Evolutionary conservation across 2,113 vertebrate genomes (phyloP).

Genomic region (Syrrhaptes paradoxus): DNA sequence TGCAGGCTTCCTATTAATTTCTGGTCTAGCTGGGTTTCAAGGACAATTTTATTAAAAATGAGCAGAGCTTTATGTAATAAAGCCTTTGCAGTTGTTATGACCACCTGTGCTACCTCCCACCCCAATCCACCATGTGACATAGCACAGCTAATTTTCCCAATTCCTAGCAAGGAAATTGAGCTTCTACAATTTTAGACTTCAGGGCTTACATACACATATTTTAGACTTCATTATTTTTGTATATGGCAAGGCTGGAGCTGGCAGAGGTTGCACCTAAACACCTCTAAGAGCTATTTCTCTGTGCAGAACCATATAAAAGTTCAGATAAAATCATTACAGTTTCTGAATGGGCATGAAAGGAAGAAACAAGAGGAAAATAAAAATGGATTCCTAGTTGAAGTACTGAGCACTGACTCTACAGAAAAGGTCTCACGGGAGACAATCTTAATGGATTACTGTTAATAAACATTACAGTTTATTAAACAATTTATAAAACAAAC

Average conservation of each 20-base stretch:
- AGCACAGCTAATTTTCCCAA: slow-evolving; percentile 29
- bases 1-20: slow-evolving; percentile 49
- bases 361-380: slow-evolving; percentile 12
- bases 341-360: neutral
- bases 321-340: slow-evolving; percentile 1
- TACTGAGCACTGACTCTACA: neutral
- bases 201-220: neutral
- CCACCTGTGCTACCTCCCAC: slow-evolving; percentile 46
- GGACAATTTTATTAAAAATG: slow-evolving; percentile 65
- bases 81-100: slow-evolving; percentile 43
- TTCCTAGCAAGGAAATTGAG: slow-evolving; percentile 36
- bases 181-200: neutral
- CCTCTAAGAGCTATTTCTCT: neutral
- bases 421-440: slow-evolving; percentile 15
- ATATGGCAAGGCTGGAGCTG: neutral
- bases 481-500: slow-evolving; percentile 57
- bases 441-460: slow-evolving; percentile 50
- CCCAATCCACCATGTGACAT: neutral
- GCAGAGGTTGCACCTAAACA: neutral
- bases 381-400: neutral
- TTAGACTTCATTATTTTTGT: slow-evolving; percentile 33
- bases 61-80: slow-evolving; percentile 40
- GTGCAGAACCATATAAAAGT: neutral
- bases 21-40: slow-evolving; percentile 48
- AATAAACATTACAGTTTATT: slow-evolving; percentile 60